Evolutionary conservation across 1,140 invertebrate species (phyloP).

Genomic region (Nasonia giraulti): DNA sequence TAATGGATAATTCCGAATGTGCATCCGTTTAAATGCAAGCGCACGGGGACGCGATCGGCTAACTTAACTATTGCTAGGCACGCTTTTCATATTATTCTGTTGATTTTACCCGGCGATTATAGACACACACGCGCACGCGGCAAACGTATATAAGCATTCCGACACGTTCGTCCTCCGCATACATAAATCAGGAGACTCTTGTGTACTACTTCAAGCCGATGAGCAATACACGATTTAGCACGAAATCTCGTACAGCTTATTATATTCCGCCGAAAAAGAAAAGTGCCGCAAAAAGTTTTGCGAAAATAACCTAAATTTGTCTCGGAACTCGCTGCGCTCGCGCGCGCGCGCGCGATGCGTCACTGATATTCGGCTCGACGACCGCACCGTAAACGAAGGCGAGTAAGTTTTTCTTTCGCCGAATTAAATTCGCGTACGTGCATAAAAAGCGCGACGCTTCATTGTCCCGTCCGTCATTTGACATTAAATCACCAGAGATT

Average conservation of each 20-base stretch:
- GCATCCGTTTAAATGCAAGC: not conserved
- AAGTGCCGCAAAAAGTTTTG: too few relatives aligned
- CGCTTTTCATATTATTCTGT: conserved; percentile 13
- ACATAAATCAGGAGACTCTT: not conserved
- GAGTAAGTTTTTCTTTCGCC: not conserved
- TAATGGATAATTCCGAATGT: conserved; percentile 28
- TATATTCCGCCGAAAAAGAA: too few relatives aligned
- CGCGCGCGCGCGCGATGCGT: not conserved
- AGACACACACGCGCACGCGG: not conserved
- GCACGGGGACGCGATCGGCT: not conserved
- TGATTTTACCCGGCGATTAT: not conserved
- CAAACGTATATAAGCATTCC: too few relatives aligned
- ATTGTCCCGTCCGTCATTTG: too few relatives aligned
- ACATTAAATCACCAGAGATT: too few relatives aligned
- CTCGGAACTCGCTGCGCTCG: not conserved
- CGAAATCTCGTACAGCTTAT: not conserved
- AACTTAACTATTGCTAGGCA: conserved; percentile 19
- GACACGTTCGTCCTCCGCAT: not conserved
- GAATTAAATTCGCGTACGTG: not conserved
- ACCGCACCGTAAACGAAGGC: not conserved
- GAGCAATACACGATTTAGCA: too few relatives aligned
- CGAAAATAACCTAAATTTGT: too few relatives aligned
- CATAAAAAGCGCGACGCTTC: too few relatives aligned
- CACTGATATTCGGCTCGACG: not conserved
- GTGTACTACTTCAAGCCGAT: too few relatives aligned